Base-by-base conservation (phyloP, 2,888 invertebrate species). In the Habroteleia sp. region DNA sequence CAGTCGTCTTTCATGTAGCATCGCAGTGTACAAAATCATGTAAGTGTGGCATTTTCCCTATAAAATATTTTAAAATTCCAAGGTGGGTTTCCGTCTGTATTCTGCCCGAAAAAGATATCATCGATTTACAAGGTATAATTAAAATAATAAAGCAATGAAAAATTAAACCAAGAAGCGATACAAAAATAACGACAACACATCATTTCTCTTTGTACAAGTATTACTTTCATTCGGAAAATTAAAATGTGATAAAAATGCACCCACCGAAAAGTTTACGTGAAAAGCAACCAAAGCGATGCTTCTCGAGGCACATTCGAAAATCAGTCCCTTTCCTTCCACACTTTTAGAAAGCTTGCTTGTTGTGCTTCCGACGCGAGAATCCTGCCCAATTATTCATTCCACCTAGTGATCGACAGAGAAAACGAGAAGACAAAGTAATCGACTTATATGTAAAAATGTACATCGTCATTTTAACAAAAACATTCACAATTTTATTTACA, bases 341-440 rank as follows among this genome's bases (percentile, higher is more conserved):
- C 50, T n/a, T 37, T 27, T 3, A 27, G 33, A 42, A 25, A 42
- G 20, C 13, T 48, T 8, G 20, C 16, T 17, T 25, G 82, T 84
- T 81, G 83, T 83, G 84, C 81, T 82, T 77, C 76, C 79, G 82
- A 81, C 84, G 81, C 81, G 82, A 72, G 11, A 14, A 31, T 23
- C 20, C 31, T 13, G 41, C 29, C 13, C 35, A 16, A n/a, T n/a
- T n/a, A 42, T 23, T 14, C 29, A 42, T 48, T 37, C 62, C 48
- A 62, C 31, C 37, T 48, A 39, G 14, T 23, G 14, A 13, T 20
- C 7, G 13, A 23, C 17, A 13, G 4, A 11, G 13, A 25, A 23
- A 23, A 23, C 5, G 33, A 29, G 6, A 11, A 20, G 3, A 56
- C 39, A 14, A 33, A 35, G 10, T n/a, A 54, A 16, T 13, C 29